These are phyloP conservation scores for Coecobrya sp. DNA, from an alignment of 2,888 invertebrate species.

Conservation along the genomic window DNA sequence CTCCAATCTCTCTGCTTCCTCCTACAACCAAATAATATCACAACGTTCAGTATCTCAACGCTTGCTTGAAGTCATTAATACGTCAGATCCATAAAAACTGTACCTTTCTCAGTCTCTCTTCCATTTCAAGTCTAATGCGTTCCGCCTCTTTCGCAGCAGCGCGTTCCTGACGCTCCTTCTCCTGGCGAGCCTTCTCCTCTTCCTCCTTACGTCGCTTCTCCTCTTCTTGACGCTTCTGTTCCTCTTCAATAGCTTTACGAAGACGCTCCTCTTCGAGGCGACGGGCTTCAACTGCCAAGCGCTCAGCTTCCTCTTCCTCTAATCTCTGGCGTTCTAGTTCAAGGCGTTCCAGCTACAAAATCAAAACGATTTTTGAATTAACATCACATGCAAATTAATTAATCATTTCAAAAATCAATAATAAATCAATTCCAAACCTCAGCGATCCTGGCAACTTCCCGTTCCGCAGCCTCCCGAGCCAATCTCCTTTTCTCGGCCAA, in stretches of 20 bases:
- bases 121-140: slow-evolving; percentile 93
- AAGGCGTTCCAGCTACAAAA: slow-evolving; percentile 91
- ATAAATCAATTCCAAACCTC: slow-evolving; percentile 11
- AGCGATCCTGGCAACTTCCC: slow-evolving; percentile 96
- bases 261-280: slow-evolving; percentile 95
- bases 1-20: slow-evolving; percentile 96
- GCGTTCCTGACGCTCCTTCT: slow-evolving; percentile 94
- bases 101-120: slow-evolving; percentile 91
- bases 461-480: slow-evolving; percentile 96
- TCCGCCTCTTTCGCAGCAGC: slow-evolving; percentile 88
- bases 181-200: slow-evolving; percentile 93
- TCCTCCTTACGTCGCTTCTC: slow-evolving; percentile 93
- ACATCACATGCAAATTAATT: background rate
- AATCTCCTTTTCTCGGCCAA: slow-evolving; percentile 95
- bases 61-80: too few species aligned
- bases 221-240: slow-evolving; percentile 92
- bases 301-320: slow-evolving; percentile 93
- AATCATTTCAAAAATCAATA: background rate
- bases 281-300: slow-evolving; percentile 93
- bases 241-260: slow-evolving; percentile 92
- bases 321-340: slow-evolving; percentile 92
- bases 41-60: too few species aligned
- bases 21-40: slow-evolving; percentile 88
- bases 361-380: background rate
- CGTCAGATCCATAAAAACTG: too few species aligned